Evolutionary conservation across 2,113 vertebrate species (phyloP).

Genomic region (Mugil cephalus): DNA sequence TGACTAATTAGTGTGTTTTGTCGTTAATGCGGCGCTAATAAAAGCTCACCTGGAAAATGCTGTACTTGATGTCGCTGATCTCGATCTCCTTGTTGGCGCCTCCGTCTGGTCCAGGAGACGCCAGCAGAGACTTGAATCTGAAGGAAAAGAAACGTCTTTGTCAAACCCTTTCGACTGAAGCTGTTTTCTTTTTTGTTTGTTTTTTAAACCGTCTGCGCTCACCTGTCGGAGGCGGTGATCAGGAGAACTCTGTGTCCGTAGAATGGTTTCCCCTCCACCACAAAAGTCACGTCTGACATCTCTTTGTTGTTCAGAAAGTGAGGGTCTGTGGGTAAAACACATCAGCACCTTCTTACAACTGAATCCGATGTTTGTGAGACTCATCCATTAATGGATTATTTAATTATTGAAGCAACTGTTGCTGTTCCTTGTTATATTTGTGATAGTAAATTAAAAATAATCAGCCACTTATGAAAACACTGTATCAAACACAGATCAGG

Average conservation of each 20-base stretch:
- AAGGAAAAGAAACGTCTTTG: not conserved
- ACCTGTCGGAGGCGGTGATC: slow-evolving; percentile 96
- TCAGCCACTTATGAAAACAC: too few species aligned
- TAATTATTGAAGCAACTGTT: too few species aligned
- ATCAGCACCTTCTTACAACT: slow-evolving; percentile 2
- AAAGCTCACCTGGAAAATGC: slow-evolving; percentile 89
- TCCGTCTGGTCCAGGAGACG: slow-evolving; percentile 85
- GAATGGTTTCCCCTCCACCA: slow-evolving; percentile 94
- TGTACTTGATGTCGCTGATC: slow-evolving; percentile 93
- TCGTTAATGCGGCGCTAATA: not conserved
- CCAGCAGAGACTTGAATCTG: slow-evolving; percentile 95
- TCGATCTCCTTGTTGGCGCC: slow-evolving; percentile 88
- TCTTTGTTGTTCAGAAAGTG: slow-evolving; percentile 97
- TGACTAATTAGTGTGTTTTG: not conserved
- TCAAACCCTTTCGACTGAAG: not conserved
- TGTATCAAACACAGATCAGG: too few species aligned
- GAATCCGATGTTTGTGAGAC: not conserved
- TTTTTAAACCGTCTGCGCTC: slow-evolving; percentile 46
- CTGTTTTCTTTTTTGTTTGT: not conserved
- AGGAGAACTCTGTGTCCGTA: slow-evolving; percentile 97
- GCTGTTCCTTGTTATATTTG: too few species aligned
- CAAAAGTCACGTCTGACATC: slow-evolving; percentile 97
- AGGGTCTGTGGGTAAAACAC: slow-evolving; percentile 85
- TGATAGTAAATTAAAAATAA: too few species aligned
- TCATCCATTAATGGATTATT: too few species aligned